These are phyloP conservation scores for Lysiphlebus fabarum DNA, from an alignment of 1,140 invertebrate species.

Conservation along the genomic window DNA sequence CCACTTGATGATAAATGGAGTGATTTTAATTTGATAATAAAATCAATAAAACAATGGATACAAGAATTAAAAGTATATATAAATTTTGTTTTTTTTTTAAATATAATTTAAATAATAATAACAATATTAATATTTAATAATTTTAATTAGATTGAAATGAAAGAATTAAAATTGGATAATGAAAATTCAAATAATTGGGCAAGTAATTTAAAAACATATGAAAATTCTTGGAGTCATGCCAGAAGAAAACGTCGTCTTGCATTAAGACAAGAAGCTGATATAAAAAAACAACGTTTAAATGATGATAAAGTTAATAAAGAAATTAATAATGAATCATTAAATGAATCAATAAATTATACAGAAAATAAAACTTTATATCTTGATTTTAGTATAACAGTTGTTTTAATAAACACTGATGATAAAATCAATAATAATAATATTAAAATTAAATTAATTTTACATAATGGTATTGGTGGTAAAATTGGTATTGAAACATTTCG, in stretches of 20 bases:
- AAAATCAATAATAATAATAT: too few relatives aligned
- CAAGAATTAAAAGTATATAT: slow-evolving; percentile 47
- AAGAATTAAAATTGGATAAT: slow-evolving; percentile 43
- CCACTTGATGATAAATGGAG: slow-evolving; percentile 42
- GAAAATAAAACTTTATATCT: neutral
- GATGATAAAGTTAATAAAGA: slow-evolving; percentile 1
- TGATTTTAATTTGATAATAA: slow-evolving; percentile 41
- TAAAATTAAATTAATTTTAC: slow-evolving; percentile 38
- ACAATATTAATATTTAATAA: slow-evolving; percentile 34
- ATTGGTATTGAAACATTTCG: slow-evolving; percentile 39
- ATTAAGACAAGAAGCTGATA: slow-evolving; percentile 17
- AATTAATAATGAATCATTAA: neutral
- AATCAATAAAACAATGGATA: slow-evolving; percentile 42
- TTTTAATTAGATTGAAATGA: slow-evolving; percentile 43
- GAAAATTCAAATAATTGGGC: slow-evolving; percentile 54
- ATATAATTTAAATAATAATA: slow-evolving; percentile 35
- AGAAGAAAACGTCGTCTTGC: slow-evolving; percentile 64
- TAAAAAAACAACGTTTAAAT: slow-evolving; percentile 26
- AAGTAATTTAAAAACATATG: slow-evolving; percentile 61
- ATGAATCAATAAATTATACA: neutral
- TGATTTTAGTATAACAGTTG: neutral
- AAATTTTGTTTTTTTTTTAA: slow-evolving; percentile 17
- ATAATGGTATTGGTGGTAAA: slow-evolving; percentile 40
- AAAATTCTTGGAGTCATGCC: slow-evolving; percentile 77
- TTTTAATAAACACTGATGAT: neutral